Evolutionary conservation across 2,113 vertebrate genomes (phyloP), one percentile per base, ranked within the genome.

Genomic region (Strix uralensis): DNA sequence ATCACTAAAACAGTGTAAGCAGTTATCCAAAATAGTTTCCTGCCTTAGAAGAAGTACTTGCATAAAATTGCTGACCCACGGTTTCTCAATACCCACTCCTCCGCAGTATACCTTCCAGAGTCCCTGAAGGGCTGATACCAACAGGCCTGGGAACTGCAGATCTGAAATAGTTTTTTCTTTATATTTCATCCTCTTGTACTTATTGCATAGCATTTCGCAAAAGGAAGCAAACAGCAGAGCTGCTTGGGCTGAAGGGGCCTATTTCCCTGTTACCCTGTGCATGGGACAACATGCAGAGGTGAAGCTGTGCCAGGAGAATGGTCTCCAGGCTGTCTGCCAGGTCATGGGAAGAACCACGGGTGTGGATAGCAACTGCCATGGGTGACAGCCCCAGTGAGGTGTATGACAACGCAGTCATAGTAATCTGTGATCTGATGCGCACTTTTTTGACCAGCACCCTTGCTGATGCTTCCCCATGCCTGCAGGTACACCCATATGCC

Each of bases 291-390:
- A 29, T 0, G 1, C 15, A 32, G 38, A 54, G 13, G 15, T 16
- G 30, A 12, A 49, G 13, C 25, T 42, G 34, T 61, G 32, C 15
- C 51, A 49, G 40, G 9, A 36, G 34, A 21, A 13, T 2, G 2
- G 25, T 65, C 20, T 79, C 19, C 59, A 59, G 44, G 19, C 32
- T 91, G 67, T 23, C 34, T 30, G 40, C 19, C 36, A 3, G 30
- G 11, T 78, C 3, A 5, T 2, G 3, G 47, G 8, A 30, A 62
- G 17, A 15, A 49, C 47, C 12, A 5, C 1, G 6, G 16, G 11
- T 46, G 52, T 58, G 49, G 26, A 40, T 36, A 25, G 9, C 15
- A 72, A 19, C 17, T 71, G 27, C 34, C 38, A 9, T 38, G 26
- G 38, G 38, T 47, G 30, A 57, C 5, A 11, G 29, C 17, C 19